These are phyloP conservation scores for Dissostichus mawsoni DNA, from an alignment of 2,113 vertebrate genomes.

Conservation along the genomic window DNA sequence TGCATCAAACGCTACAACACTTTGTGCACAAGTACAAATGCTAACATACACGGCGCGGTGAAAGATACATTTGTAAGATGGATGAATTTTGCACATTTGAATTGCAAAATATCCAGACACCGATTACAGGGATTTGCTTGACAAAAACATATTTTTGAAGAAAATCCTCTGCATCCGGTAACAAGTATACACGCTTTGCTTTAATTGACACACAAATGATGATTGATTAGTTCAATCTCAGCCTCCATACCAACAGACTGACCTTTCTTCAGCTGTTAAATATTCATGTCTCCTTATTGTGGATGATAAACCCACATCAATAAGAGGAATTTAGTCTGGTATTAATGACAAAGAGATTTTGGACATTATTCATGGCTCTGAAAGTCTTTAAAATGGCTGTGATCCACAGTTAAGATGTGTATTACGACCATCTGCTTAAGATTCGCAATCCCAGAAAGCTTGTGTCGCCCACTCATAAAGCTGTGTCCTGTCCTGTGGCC, in stretches of 20 bases:
- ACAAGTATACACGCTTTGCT: background rate
- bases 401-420: constrained; percentile 58
- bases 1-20: constrained; percentile 28
- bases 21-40: constrained; percentile 29
- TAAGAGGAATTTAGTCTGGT: constrained; percentile 46
- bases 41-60: constrained; percentile 1
- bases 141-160: constrained; percentile 21
- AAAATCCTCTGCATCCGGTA: background rate
- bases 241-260: constrained; percentile 35
- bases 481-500: constrained; percentile 46
- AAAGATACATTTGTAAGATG: constrained; percentile 20
- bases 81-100: constrained; percentile 31
- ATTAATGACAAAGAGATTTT: constrained; percentile 51
- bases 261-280: constrained; percentile 67
- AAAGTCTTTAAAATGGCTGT: constrained; percentile 49
- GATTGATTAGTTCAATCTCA: constrained; percentile 59
- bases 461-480: constrained; percentile 54
- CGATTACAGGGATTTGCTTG: constrained; percentile 26
- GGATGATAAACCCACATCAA: constrained; percentile 51
- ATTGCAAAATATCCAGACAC: constrained; percentile 45
- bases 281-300: constrained; percentile 66
- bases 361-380: constrained; percentile 36
- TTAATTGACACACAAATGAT: constrained; percentile 44
- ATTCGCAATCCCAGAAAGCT: constrained; percentile 56
- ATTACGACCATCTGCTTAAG: constrained; percentile 67